Percentiles rank a stretch among this genome's conserved stretches.
Evolutionary conservation across 2,888 invertebrate genomes (phyloP).

Genomic region (Ormyrus labotus): DNA sequence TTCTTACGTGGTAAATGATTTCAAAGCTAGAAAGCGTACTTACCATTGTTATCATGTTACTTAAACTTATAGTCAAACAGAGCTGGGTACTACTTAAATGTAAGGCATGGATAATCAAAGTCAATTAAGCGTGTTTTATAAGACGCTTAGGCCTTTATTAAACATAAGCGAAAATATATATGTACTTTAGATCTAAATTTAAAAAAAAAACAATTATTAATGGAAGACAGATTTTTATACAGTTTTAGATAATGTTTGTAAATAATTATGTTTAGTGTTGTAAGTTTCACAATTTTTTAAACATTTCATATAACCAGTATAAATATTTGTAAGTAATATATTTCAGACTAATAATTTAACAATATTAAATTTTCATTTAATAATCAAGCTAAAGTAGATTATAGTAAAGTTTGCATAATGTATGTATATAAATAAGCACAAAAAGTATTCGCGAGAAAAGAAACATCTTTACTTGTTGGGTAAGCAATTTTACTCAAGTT

Average conservation of each 20-base stretch:
- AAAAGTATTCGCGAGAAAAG: no score
- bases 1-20: slow-evolving; percentile 1
- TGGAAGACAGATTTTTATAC: background rate
- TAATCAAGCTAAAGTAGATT: background rate
- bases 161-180: background rate
- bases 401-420: no score
- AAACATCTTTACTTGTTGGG: no score
- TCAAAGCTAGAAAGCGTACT: background rate
- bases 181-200: no score
- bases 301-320: background rate
- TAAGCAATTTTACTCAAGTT: no score
- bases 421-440: no score
- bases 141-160: background rate
- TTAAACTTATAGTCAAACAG: slow-evolving; percentile 38
- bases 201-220: no score
- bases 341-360: no score
- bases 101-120: slow-evolving; percentile 32
- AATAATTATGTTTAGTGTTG: no score
- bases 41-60: slow-evolving; percentile 25
- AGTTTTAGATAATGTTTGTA: no score
- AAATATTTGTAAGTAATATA: no score
- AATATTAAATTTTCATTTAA: background rate
- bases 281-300: no score
- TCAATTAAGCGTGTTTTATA: background rate
- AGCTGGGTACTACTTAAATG: slow-evolving; percentile 41